Base-by-base conservation (phyloP, 2,888 invertebrate species). In the Rotaria sp. region DNA sequence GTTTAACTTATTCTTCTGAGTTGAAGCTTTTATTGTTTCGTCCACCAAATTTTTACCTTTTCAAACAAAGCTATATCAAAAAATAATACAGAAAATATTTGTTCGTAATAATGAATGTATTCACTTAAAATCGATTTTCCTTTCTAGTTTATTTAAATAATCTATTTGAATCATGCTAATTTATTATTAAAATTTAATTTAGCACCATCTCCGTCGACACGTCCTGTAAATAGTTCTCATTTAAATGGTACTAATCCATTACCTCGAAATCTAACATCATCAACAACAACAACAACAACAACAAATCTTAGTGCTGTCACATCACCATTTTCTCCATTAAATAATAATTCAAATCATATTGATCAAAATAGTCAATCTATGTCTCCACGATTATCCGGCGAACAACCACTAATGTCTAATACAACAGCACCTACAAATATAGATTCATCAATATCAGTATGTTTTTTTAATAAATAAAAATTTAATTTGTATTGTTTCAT, bases 281-380 rank as follows among this genome's bases (percentile, higher is more conserved):
- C 80, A 45, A n/a, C 80, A 45, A n/a, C n/a, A n/a, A n/a, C 80
- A n/a, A 45, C 45, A 45, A 26, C 80, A 45, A n/a, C 80, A 45
- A 80, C 80, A 8, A 80, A 45, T 45, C 11, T 26, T 15, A 80
- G 26, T 45, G 80, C 80, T 26, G 8, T 80, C n/a, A 41, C 80
- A 80, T 80, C 80, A 26, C 80, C 80, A 45, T 80, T 80, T n/a
- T 80, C 80, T 45, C 80, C 80, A 80, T 45, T 80, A n/a, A 80
- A 45, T 4, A 80, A 80, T 80, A 80, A 45, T 45, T 80, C 21
- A n/a, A 80, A 80, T 45, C 41, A 80, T 80, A 80, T 35, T 45
- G 80, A 80, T 80, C 80, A 80, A 45, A 41, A 80, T 80, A 45
- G 45, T 80, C 80, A 80, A 80, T 80, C 80, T 7, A 41, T 45